Evolutionary conservation across 2,113 vertebrate genomes (phyloP).

Genomic region (Neofelis nebulosa): DNA sequence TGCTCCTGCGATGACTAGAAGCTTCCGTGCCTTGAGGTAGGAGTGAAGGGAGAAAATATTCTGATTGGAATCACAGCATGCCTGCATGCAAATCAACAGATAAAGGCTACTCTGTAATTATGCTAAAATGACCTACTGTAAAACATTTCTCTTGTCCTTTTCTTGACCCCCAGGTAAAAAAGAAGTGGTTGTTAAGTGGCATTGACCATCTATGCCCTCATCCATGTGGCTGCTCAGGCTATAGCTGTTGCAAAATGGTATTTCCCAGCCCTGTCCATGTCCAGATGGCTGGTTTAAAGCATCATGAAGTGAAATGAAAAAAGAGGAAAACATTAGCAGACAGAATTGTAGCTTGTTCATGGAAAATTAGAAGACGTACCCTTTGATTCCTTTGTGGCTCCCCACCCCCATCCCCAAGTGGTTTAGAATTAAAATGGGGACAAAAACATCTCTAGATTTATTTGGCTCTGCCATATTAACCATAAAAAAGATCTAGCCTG

Average conservation of each 20-base stretch:
- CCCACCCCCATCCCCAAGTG: neutral
- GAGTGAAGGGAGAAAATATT: neutral
- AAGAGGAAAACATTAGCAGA: constrained; percentile 46
- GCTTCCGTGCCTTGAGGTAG: neutral
- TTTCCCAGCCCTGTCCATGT: constrained; percentile 16
- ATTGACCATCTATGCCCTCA: constrained; percentile 46
- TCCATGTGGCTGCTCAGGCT: neutral
- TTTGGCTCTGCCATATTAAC: constrained; percentile 65
- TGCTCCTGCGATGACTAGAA: neutral
- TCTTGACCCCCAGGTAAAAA: constrained; percentile 7
- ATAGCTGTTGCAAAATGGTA: constrained; percentile 16
- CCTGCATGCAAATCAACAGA: neutral
- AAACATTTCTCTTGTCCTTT: neutral
- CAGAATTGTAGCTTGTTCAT: neutral
- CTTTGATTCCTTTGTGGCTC: neutral
- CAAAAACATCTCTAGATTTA: constrained; percentile 58
- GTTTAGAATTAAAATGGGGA: constrained; percentile 51
- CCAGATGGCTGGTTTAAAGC: constrained; percentile 59
- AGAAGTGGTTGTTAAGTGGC: constrained; percentile 42
- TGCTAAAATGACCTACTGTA: neutral
- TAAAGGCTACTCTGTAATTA: constrained; percentile 18
- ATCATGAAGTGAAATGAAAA: constrained; percentile 51
- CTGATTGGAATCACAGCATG: neutral
- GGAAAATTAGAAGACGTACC: constrained; percentile 1
- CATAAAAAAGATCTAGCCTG: constrained; percentile 63